These are phyloP conservation scores for Ahaetulla prasina DNA, from an alignment of 2,113 vertebrate species.

Conservation along the genomic window DNA sequence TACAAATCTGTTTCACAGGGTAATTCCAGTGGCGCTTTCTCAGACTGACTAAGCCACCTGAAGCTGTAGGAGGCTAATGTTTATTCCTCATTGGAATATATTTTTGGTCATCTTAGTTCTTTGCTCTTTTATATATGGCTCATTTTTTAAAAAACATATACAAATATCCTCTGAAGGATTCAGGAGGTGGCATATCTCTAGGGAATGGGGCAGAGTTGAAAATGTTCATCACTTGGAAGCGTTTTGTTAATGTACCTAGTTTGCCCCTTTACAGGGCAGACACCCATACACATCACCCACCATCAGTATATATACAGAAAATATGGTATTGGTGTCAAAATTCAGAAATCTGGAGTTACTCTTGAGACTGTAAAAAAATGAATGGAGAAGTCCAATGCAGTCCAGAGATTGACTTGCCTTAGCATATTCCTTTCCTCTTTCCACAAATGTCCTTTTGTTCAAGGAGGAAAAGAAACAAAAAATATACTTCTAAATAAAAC, in stretches of 20 bases:
- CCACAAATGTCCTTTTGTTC: background rate
- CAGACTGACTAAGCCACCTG: background rate
- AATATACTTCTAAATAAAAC: background rate
- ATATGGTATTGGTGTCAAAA: background rate
- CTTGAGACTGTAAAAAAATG: background rate
- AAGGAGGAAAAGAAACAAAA: background rate
- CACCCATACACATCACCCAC: background rate
- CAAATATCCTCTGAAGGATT: background rate
- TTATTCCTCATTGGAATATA: background rate
- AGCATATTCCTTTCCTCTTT: background rate
- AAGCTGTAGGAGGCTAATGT: background rate
- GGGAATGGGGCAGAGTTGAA: background rate
- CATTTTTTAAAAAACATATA: background rate
- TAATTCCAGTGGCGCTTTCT: background rate
- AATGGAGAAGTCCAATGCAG: background rate
- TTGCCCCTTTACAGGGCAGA: background rate
- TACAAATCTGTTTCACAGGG: background rate
- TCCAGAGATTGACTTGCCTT: background rate
- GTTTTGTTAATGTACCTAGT: background rate
- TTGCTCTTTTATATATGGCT: background rate
- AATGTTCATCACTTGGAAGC: background rate
- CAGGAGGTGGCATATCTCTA: background rate
- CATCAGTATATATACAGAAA: background rate
- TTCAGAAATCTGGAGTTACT: background rate
- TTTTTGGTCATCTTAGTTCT: background rate